A percentile compares a stretch with the other conserved stretches of the same genome.
These are phyloP conservation scores for Sorex araneus DNA, from an alignment of 2,113 vertebrate species.

Conservation along the genomic window DNA sequence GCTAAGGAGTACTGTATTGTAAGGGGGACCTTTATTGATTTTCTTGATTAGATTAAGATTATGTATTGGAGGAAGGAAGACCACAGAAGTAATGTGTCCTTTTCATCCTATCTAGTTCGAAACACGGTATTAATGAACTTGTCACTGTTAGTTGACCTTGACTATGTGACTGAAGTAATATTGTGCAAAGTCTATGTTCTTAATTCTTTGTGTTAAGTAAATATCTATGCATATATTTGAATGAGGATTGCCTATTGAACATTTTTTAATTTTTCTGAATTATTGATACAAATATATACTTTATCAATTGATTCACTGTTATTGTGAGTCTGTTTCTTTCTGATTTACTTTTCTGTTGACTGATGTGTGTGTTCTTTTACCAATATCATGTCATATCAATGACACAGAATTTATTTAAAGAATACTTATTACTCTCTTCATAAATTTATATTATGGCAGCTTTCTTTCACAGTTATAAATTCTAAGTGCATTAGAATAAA, in stretches of 20 bases:
- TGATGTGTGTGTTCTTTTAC: neutral
- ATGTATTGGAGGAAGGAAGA: neutral
- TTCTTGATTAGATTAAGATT: too few relatives aligned
- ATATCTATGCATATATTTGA: too few relatives aligned
- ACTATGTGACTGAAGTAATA: accelerated
- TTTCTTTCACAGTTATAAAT: too few relatives aligned
- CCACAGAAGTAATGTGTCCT: accelerated
- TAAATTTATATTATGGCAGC: too few relatives aligned
- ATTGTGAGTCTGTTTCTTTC: neutral
- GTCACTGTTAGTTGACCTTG: neutral
- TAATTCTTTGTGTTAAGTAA: too few relatives aligned
- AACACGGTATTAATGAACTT: neutral
- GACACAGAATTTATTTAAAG: too few relatives aligned
- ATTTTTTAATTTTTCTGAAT: neutral
- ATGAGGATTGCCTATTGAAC: neutral
- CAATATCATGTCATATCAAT: too few relatives aligned
- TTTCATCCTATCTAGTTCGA: neutral
- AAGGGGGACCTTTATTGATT: too few relatives aligned
- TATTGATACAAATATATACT: neutral
- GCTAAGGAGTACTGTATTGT: too few relatives aligned
- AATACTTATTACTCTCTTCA: too few relatives aligned
- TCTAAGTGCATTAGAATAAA: too few relatives aligned
- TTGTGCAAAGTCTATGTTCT: too few relatives aligned
- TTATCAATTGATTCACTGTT: neutral
- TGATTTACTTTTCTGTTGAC: neutral